Base-by-base conservation (phyloP, 2,113 vertebrate species). In the Labeo catla region DNA sequence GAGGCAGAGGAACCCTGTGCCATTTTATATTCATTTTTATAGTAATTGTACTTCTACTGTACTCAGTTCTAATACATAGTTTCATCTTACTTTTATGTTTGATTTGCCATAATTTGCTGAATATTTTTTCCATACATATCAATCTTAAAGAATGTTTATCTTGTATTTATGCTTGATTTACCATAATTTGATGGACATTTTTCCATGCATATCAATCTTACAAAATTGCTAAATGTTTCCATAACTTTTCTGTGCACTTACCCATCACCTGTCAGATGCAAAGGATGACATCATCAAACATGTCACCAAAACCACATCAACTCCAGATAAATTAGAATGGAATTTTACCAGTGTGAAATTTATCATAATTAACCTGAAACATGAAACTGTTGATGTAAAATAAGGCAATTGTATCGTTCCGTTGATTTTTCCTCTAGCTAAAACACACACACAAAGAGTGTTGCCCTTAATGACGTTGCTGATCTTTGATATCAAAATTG, bases 291-390 rank as follows among this genome's bases (percentile, higher is more conserved):
- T 80, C 76, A 78, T 79, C 70, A 74, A 13, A 70, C 50, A 72
- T n/a, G 74, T 79, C 66, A 83, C 8, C 49, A 36, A 80, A 76
- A 86, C 88, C 86, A 89, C 88, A 86, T 86, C 77, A 77, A 79
- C 57, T 61, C 36, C 47, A 13, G 63, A 81, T 54, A 34, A 77
- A 85, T 15, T 8, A 78, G 6, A 3, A 49, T 43, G 21, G 36
- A 77, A 86, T 47, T 23, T 19, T 19, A 45, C 36, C 65, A 39
- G 63, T 87, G 50, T 72, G 70, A 66, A 82, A 87, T 87, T 10
- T 52, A 80, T 79, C 81, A 72, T 66, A 39, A 90, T 89, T 84
- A 83, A 73, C 61, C 63, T 73, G 84, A 76, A 84, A 89, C 43
- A 63, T 86, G 57, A 88, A 66, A 76, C 87, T n/a, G 19, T 43